Percentiles rank a stretch among this genome's conserved stretches.
These are phyloP conservation scores for Cybosia mesomella DNA, from an alignment of 2,888 invertebrate genomes.

Conservation along the genomic window DNA sequence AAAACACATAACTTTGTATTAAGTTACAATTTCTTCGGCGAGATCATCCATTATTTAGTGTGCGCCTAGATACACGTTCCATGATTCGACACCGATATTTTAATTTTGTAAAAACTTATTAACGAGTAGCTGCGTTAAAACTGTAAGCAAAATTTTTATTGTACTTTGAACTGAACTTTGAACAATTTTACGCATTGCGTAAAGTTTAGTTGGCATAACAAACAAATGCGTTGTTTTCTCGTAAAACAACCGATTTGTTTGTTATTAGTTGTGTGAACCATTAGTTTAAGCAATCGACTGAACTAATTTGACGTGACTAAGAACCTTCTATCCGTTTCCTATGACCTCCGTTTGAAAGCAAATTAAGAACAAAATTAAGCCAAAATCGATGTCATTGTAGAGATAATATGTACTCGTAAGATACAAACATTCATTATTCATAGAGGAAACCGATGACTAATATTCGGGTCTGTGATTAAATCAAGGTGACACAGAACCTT, in stretches of 20 bases:
- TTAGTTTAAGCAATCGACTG: neutral
- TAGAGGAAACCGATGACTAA: slow-evolving; percentile 2
- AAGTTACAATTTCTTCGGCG: slow-evolving; percentile 72
- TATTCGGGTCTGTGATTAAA: neutral
- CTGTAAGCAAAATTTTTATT: neutral
- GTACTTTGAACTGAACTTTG: neutral
- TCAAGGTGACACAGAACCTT: slow-evolving; percentile 1
- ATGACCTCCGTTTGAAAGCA: neutral
- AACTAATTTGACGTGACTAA: slow-evolving; percentile 5
- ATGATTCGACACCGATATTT: slow-evolving; percentile 32
- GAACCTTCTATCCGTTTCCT: slow-evolving; percentile 1
- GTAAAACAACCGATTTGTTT: too few relatives aligned
- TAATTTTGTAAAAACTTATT: neutral
- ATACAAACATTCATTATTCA: slow-evolving; percentile 1
- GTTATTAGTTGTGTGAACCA: slow-evolving; percentile 8
- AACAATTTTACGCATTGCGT: neutral
- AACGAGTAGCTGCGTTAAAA: neutral
- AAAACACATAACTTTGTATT: slow-evolving; percentile 79
- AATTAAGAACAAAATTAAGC: neutral
- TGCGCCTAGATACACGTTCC: slow-evolving; percentile 35
- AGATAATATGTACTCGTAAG: neutral
- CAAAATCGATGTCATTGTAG: neutral
- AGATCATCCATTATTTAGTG: slow-evolving; percentile 54
- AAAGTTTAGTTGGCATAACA: neutral
- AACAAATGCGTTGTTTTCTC: neutral